Evolutionary conservation across 2,888 invertebrate genomes (phyloP), one percentile per base, ranked within the genome.

Genomic region (Hypercompe scribonia): DNA sequence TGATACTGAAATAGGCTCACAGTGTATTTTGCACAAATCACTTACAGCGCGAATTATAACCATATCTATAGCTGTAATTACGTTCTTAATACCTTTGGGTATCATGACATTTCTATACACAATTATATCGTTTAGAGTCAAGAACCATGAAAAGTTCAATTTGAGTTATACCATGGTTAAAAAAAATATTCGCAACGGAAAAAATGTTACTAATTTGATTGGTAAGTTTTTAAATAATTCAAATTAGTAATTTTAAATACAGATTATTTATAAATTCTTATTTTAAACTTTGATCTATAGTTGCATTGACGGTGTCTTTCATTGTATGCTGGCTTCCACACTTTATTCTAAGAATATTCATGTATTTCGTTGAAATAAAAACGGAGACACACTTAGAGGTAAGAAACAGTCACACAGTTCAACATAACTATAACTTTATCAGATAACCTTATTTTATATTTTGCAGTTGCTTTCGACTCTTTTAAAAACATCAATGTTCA

Each of bases 291-390:
- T 74, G 46, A 75, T 87, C 82, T 91, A 86, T 89, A 94, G 94
- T 92, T 88, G 93, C 92, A 70, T 85, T 94, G 87, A 94, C 94
- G 85, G 81, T 92, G 79, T 93, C 94, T 11, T 94, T 94, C 84
- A 82, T 94, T 78, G 84, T 92, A 36, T 94, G 94, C 87, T 94
- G 94, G 94, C 81, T 93, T 69, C 94, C 94, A 54, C 92, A 89
- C 84, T 93, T 92, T 83, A 79, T 81, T 13, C 74, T 92, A 70
- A 84, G 92, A 46, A 80, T 91, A 31, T 65, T 91, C 18, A 81
- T 92, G 72, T 89, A 90, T 81, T 78, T 82, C 1, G 81, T 84
- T 65, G 89, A 93, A 65, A 74, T 89, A 61, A 76, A 83, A 10
- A 84, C 87, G 10, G 81, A 89, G 21, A 82, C 87, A 77, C 76